Evolutionary conservation across 2,113 vertebrate genomes (phyloP).

Genomic region (Lethenteron camtschaticum): DNA sequence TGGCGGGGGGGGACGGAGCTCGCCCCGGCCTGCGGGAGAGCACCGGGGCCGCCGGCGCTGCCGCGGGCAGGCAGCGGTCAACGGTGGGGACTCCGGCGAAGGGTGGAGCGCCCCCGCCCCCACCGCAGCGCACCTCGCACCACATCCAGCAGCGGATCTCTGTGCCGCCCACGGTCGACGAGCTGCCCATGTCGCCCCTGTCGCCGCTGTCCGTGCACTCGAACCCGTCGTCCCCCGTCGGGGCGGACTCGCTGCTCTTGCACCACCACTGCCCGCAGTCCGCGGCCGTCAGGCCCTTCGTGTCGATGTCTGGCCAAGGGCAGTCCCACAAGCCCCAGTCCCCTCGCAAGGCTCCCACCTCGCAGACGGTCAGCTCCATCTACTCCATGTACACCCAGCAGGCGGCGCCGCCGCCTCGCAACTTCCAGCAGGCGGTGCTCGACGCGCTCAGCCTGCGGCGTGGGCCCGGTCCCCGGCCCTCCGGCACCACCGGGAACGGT

Average conservation of each 20-base stretch:
- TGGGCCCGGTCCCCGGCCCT: no score
- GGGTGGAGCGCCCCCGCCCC: slow-evolving; percentile 6
- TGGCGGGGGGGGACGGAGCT: no score
- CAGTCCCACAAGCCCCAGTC: slow-evolving; percentile 63
- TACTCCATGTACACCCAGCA: slow-evolving; percentile 95
- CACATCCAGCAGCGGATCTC: slow-evolving; percentile 81
- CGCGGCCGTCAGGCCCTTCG: slow-evolving; percentile 72
- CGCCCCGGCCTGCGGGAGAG: no score
- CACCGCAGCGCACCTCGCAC: slow-evolving; percentile 50
- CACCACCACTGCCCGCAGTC: slow-evolving; percentile 43
- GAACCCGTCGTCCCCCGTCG: slow-evolving; percentile 36
- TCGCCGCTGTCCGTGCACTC: no score
- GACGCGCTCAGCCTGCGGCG: slow-evolving; percentile 29
- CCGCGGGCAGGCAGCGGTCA: no score
- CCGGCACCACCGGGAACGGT: no score
- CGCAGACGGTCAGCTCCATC: slow-evolving; percentile 94
- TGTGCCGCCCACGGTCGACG: slow-evolving; percentile 28
- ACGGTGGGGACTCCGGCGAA: no score
- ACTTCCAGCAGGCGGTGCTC: slow-evolving; percentile 49
- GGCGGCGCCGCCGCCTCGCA: slow-evolving; percentile 54
- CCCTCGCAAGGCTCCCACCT: slow-evolving; percentile 77
- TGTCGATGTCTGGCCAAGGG: slow-evolving; percentile 47
- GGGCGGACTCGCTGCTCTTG: slow-evolving; percentile 32
- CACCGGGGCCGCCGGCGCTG: no score
- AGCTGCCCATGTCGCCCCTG: no score